These are phyloP conservation scores for Protophormia terraenovae DNA, from an alignment of 2,888 invertebrate species.

Conservation along the genomic window DNA sequence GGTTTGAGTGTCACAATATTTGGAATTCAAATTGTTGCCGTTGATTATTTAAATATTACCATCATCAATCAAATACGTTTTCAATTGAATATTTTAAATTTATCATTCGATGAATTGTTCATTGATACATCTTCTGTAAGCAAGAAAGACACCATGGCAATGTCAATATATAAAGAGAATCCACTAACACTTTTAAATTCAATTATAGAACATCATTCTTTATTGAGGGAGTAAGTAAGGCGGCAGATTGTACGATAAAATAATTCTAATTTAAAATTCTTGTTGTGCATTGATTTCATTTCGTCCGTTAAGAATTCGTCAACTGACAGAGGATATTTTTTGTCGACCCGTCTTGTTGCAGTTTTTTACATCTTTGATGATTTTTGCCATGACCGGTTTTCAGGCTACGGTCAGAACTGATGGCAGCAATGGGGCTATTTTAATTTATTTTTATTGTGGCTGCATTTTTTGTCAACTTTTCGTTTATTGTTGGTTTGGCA, in stretches of 20 bases:
- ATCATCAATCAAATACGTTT: conserved; percentile 75
- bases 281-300: not conserved
- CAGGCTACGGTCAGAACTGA: conserved; percentile 71
- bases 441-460: conserved; percentile 73
- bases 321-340: conserved; percentile 72
- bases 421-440: conserved; percentile 68
- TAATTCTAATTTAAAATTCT: too few relatives aligned
- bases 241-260: too few relatives aligned
- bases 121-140: not conserved
- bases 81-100: conserved; percentile 73
- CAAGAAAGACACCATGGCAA: not conserved
- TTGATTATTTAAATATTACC: conserved; percentile 74
- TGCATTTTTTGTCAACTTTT: conserved; percentile 74
- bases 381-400: conserved; percentile 74
- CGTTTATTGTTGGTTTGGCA: conserved; percentile 76
- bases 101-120: conserved; percentile 72
- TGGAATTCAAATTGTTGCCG: conserved; percentile 71
- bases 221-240: conserved; percentile 70
- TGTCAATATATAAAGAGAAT: conserved; percentile 7
- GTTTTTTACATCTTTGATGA: conserved; percentile 73
- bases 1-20: conserved; percentile 68
- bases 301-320: conserved; percentile 69
- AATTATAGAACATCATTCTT: conserved; percentile 72
- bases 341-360: conserved; percentile 72
- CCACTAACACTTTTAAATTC: conserved; percentile 68